These are phyloP conservation scores for Epinotia bilunana DNA, from an alignment of 2,888 invertebrate genomes.

Conservation along the genomic window DNA sequence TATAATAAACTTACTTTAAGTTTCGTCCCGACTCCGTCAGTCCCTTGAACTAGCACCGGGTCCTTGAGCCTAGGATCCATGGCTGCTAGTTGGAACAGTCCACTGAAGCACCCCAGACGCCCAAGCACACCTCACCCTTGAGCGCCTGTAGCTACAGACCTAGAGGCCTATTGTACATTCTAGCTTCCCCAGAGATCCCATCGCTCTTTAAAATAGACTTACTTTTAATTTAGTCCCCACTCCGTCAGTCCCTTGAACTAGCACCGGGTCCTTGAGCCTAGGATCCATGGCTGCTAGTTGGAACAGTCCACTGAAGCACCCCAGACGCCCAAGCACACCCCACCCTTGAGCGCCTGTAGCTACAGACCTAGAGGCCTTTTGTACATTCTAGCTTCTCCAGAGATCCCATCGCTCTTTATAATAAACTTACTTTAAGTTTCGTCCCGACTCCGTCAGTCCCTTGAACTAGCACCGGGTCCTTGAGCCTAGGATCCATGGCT, in stretches of 20 bases:
- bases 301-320: conserved; percentile 97
- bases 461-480: conserved; percentile 95
- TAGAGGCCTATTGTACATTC: background rate
- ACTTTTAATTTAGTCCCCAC: conserved; percentile 98
- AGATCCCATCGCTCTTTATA: too few species aligned
- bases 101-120: conserved; percentile 93
- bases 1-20: conserved; percentile 87
- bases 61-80: conserved; percentile 87
- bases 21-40: conserved; percentile 99
- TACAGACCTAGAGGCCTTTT: too few species aligned
- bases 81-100: conserved; percentile 93
- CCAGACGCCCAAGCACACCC: conserved; percentile 93
- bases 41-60: conserved; percentile 96
- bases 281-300: conserved; percentile 89
- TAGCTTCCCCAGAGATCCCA: too few species aligned
- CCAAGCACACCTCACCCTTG: background rate
- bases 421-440: too few species aligned
- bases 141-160: background rate
- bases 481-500: conserved; percentile 85
- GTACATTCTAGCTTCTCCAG: too few species aligned
- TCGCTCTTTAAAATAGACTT: conserved; percentile 33
- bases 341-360: conserved; percentile 90
- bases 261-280: conserved; percentile 89
- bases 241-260: conserved; percentile 98
- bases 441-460: conserved; percentile 99